Evolutionary conservation across 2,888 invertebrate species (phyloP).

Genomic region (Holacanthella duospinosa): DNA sequence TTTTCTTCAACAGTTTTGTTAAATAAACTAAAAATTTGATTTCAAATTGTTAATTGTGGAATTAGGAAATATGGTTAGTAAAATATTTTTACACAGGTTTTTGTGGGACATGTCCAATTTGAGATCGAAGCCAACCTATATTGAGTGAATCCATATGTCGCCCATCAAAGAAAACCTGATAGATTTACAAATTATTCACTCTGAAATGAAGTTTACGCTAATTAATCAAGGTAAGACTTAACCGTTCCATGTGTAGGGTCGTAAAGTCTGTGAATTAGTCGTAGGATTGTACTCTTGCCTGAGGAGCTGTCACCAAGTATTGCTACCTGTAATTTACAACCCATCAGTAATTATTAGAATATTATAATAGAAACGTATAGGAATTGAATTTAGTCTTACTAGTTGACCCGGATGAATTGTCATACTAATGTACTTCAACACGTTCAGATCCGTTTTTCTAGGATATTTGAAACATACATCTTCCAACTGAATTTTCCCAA

Average conservation of each 20-base stretch:
- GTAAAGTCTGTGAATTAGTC: conserved; percentile 20
- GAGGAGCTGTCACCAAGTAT: conserved; percentile 15
- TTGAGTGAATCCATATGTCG: conserved; percentile 17
- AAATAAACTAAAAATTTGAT: conserved; percentile 13
- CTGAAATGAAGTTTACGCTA: too few relatives aligned
- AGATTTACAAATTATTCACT: too few relatives aligned
- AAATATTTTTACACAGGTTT: conserved; percentile 11
- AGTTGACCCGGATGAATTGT: too few relatives aligned
- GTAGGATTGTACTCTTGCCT: conserved; percentile 23
- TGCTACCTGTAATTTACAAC: conserved; percentile 1
- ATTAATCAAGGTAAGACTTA: neutral
- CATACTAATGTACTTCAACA: neutral
- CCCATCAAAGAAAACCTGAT: conserved; percentile 25
- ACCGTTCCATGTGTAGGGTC: conserved; percentile 17
- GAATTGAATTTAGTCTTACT: too few relatives aligned
- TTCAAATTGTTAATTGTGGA: too few relatives aligned
- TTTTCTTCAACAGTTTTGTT: conserved; percentile 25
- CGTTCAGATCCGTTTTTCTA: neutral
- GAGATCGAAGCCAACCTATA: conserved; percentile 23
- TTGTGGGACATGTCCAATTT: conserved; percentile 19
- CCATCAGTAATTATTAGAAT: too few relatives aligned
- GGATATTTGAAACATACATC: conserved; percentile 24
- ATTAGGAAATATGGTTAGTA: too few relatives aligned
- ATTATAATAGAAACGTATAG: too few relatives aligned
- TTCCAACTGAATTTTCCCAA: conserved; percentile 23